Evolutionary conservation across 2,888 invertebrate genomes (phyloP).

Genomic region (Pristionchus arcanus): DNA sequence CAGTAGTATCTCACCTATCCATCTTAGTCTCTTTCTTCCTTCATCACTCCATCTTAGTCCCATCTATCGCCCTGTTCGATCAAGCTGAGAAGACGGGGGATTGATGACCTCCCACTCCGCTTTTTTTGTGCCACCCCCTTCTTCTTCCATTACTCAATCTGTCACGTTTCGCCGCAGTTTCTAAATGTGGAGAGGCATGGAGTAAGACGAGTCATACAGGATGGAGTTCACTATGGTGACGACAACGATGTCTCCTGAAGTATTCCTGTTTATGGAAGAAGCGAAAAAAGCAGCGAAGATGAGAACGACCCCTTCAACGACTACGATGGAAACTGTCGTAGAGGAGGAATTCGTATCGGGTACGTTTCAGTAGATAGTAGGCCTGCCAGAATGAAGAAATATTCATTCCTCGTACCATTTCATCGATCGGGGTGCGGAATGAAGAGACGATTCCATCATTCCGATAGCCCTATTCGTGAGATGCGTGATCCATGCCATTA

Average conservation of each 20-base stretch:
- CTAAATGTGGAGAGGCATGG: background rate
- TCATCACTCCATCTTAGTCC: conserved; percentile 7
- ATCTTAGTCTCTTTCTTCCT: background rate
- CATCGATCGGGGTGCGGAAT: no score
- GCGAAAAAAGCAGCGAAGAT: background rate
- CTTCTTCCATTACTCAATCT: background rate
- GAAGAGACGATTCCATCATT: no score
- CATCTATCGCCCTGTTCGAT: conserved; percentile 11
- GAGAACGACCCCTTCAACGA: background rate
- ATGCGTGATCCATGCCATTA: no score
- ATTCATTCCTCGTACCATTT: no score
- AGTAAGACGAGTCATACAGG: background rate
- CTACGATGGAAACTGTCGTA: background rate
- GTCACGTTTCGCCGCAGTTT: background rate
- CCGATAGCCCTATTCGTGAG: no score
- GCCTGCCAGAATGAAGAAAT: no score
- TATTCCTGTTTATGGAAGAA: background rate
- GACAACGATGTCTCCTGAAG: background rate
- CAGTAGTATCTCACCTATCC: conserved; percentile 17
- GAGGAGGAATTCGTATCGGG: background rate
- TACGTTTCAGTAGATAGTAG: background rate
- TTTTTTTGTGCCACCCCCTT: background rate
- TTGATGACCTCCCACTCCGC: background rate
- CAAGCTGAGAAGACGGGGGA: background rate
- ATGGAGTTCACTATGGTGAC: conserved; percentile 2